phyloP scores from a whole-genome alignment of 2,797 vertebrate genomes.

The Sebastes vulpes region DNA sequence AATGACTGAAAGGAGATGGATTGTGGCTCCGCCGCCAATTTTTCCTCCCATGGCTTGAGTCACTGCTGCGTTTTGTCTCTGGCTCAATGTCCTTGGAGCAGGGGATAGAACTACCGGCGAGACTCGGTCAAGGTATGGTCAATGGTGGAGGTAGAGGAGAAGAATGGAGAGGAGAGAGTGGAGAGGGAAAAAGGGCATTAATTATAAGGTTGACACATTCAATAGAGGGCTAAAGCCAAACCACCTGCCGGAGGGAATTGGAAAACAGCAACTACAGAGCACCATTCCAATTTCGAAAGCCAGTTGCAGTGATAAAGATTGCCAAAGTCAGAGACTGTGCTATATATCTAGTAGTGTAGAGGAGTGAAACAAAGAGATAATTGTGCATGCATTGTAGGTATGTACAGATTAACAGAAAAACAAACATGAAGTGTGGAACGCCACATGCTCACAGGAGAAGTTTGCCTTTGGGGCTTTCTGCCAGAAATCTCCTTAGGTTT shows the following conservation, averaged over 20 bases:
- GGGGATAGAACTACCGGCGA: slow-evolving; percentile 18
- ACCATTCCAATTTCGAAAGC: slow-evolving; percentile 45
- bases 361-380: background rate
- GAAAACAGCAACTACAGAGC: slow-evolving; percentile 56
- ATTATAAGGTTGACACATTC: slow-evolving; percentile 76
- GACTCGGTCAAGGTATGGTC: slow-evolving; percentile 47
- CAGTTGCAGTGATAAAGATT: slow-evolving; percentile 48
- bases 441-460: background rate
- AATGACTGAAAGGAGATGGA: slow-evolving; percentile 76
- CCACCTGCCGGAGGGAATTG: slow-evolving; percentile 64
- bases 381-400: background rate
- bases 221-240: slow-evolving; percentile 70
- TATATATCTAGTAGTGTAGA: background rate
- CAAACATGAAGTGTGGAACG: no score
- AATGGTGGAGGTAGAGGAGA: slow-evolving; percentile 51
- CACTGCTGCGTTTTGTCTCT: slow-evolving; percentile 58
- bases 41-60: slow-evolving; percentile 47
- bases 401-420: background rate
- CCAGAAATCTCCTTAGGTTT: no score
- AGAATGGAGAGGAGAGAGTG: slow-evolving; percentile 44
- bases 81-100: slow-evolving; percentile 62
- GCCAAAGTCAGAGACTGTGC: slow-evolving; percentile 10
- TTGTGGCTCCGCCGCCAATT: slow-evolving; percentile 43
- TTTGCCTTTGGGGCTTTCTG: no score
- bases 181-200: slow-evolving; percentile 65